A percentile compares a stretch with the other conserved stretches of the same genome.
Evolutionary conservation across 2,888 invertebrate genomes (phyloP).

Genomic region (Dascillus cervinus): DNA sequence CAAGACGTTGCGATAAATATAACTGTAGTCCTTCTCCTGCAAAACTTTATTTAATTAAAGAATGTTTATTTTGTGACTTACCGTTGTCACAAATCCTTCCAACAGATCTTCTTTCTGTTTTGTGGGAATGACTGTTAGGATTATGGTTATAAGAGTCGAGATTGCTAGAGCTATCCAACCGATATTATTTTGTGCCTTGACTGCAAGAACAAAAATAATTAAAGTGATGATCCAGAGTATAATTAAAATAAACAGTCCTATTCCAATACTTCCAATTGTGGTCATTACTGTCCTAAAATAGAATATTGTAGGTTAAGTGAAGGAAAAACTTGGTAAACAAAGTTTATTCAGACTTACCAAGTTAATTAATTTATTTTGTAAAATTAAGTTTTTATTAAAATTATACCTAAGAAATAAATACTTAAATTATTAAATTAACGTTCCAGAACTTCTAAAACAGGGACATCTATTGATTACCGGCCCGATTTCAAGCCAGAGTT

Average conservation of each 20-base stretch:
- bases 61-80: not conserved
- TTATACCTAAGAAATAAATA: too few relatives aligned
- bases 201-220: conserved; percentile 55
- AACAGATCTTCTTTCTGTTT: conserved; percentile 19
- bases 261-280: conserved; percentile 46
- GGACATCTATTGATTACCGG: too few relatives aligned
- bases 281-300: conserved; percentile 19
- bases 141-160: conserved; percentile 49
- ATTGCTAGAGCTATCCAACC: conserved; percentile 53
- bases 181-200: conserved; percentile 57
- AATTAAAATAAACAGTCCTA: conserved; percentile 59
- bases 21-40: conserved; percentile 48
- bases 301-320: too few relatives aligned
- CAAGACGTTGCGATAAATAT: conserved; percentile 46
- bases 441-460: too few relatives aligned
- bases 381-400: too few relatives aligned
- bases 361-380: too few relatives aligned
- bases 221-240: conserved; percentile 57
- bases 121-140: conserved; percentile 54
- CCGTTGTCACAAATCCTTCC: conserved; percentile 11
- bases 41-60: conserved; percentile 19
- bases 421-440: too few relatives aligned
- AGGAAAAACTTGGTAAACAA: too few relatives aligned
- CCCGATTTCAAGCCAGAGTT: too few relatives aligned
- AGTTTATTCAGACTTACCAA: too few relatives aligned